These are phyloP conservation scores for Myotis pilosus DNA, from an alignment of 2,797 vertebrate genomes.

Conservation along the genomic window DNA sequence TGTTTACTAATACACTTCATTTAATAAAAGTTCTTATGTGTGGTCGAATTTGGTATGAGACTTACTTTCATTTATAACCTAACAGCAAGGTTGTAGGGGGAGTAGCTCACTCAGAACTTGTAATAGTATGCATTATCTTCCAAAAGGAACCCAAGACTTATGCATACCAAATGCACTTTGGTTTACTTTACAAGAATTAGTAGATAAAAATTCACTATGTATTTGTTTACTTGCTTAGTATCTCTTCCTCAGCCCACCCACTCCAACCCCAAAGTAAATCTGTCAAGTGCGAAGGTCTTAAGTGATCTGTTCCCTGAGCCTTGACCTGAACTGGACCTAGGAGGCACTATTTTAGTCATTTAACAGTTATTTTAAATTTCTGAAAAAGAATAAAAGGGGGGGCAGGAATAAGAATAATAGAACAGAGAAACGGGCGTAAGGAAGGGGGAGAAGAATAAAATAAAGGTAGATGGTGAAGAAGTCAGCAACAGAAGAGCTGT, in stretches of 20 bases:
- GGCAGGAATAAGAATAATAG: not conserved
- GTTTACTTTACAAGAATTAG: not conserved
- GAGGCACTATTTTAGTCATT: not conserved
- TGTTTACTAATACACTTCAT: not conserved
- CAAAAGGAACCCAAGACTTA: not conserved
- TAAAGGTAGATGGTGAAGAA: not conserved
- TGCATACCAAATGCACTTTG: not conserved
- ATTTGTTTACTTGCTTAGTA: not conserved
- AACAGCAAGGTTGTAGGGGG: not conserved
- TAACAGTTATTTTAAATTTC: not conserved
- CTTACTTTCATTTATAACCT: not conserved
- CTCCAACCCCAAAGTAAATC: not conserved
- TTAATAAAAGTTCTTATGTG: not conserved
- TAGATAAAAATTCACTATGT: not conserved
- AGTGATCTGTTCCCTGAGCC: not conserved
- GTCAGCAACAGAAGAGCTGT: not conserved
- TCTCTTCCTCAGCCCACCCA: not conserved
- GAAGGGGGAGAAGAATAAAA: not conserved
- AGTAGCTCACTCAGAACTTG: not conserved
- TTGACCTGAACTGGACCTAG: not conserved
- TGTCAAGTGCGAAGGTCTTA: not conserved
- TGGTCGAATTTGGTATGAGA: not conserved
- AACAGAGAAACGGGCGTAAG: not conserved
- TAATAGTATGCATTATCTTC: not conserved
- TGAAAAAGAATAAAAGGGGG: not conserved